These are phyloP conservation scores for Lydus trimaculatus DNA, from an alignment of 2,888 invertebrate genomes.

Conservation along the genomic window DNA sequence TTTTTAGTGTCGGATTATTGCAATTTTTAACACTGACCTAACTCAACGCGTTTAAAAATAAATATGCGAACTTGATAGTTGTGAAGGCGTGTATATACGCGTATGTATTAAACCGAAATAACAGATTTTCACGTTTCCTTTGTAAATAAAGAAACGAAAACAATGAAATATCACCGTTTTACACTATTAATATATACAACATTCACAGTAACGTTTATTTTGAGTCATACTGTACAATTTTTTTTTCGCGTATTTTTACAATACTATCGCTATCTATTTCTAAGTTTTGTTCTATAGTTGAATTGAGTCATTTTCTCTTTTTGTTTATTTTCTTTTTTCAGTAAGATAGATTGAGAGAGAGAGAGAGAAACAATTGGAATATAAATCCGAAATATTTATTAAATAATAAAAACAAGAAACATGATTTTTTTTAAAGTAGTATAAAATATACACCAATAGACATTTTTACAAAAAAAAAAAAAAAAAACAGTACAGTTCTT, in stretches of 20 bases:
- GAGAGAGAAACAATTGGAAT: too few relatives aligned
- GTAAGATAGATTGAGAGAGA: too few relatives aligned
- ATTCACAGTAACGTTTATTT: constrained; percentile 18
- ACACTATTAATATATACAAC: constrained; percentile 8
- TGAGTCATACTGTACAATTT: constrained; percentile 30
- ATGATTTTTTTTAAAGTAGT: constrained; percentile 52
- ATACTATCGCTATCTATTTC: too few relatives aligned
- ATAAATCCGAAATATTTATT: constrained; percentile 52
- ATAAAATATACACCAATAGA: constrained; percentile 57
- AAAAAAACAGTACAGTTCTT: constrained; percentile 55
- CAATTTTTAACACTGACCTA: background rate
- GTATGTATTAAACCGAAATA: background rate
- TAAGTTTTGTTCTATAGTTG: too few relatives aligned
- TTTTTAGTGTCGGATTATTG: background rate
- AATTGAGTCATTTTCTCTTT: background rate
- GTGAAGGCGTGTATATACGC: background rate
- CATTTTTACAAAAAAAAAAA: constrained; percentile 55
- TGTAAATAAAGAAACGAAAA: background rate
- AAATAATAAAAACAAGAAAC: constrained; percentile 59
- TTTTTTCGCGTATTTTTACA: constrained; percentile 1
- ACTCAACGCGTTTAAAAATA: background rate
- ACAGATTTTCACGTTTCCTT: background rate
- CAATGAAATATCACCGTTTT: constrained; percentile 9
- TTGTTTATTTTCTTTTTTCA: too few relatives aligned
- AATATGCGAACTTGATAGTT: background rate